These are phyloP conservation scores for Sphaeridia pumilis DNA, from an alignment of 2,888 invertebrate species.

Conservation along the genomic window DNA sequence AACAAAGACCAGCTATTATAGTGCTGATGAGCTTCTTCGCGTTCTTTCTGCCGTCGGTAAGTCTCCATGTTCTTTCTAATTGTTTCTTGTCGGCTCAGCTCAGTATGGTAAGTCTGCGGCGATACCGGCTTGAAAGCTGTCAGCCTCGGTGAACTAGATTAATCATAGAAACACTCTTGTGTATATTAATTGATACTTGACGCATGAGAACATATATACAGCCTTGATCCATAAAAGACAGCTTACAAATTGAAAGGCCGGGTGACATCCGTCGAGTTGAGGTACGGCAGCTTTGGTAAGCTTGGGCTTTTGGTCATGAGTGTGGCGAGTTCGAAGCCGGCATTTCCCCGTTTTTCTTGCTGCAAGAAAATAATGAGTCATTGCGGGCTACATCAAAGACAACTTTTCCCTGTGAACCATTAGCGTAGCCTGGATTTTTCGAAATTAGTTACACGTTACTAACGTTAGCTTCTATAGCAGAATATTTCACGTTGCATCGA, in stretches of 20 bases:
- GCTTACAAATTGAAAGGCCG: conserved; percentile 16
- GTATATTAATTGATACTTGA: not conserved
- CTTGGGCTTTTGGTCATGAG: conserved; percentile 11
- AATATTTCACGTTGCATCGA: no score
- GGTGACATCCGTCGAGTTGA: conserved; percentile 14
- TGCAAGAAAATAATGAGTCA: not conserved
- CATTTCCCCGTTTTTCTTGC: conserved; percentile 8
- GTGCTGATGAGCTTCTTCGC: conserved; percentile 11
- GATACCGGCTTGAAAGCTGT: conserved; percentile 1
- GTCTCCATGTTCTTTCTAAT: conserved; percentile 2
- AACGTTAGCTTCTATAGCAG: no score
- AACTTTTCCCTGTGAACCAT: no score
- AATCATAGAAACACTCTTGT: no score
- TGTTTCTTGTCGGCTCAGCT: conserved; percentile 6
- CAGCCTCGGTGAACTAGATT: not conserved
- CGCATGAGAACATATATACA: not conserved
- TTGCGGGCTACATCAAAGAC: no score
- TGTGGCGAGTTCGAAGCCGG: conserved; percentile 12
- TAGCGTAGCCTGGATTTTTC: no score
- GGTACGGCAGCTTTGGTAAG: conserved; percentile 14
- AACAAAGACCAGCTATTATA: conserved; percentile 13
- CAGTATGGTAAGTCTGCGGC: conserved; percentile 8
- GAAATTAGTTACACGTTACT: no score
- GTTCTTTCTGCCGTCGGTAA: conserved; percentile 6
- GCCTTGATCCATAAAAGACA: not conserved